Evolutionary conservation across 2,113 vertebrate species (phyloP).

Genomic region (Seriola quinqueradiata): DNA sequence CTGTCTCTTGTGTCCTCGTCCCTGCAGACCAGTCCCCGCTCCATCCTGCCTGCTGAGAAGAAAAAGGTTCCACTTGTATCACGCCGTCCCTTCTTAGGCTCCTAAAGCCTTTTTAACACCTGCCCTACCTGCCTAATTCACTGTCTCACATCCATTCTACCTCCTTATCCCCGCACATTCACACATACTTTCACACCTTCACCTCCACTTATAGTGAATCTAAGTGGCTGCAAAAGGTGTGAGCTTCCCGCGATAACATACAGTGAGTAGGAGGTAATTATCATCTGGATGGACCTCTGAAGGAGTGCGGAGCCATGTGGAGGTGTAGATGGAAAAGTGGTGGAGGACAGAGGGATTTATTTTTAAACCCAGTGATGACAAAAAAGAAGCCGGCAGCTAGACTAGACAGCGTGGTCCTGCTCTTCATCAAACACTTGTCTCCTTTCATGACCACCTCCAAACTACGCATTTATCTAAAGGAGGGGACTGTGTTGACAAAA

Average conservation of each 20-base stretch:
- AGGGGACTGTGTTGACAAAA: slow-evolving; percentile 31
- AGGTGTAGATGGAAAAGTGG: slow-evolving; percentile 36
- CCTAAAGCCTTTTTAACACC: slow-evolving; percentile 60
- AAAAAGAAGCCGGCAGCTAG: slow-evolving; percentile 64
- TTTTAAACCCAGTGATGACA: slow-evolving; percentile 79
- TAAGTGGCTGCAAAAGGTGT: slow-evolving; percentile 49
- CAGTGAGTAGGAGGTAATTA: slow-evolving; percentile 72
- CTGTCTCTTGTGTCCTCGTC: slow-evolving; percentile 71
- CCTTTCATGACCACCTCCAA: slow-evolving; percentile 59
- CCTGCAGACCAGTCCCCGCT: slow-evolving; percentile 51
- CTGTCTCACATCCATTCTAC: slow-evolving; percentile 51
- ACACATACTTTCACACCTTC: slow-evolving; percentile 45
- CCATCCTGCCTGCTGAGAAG: slow-evolving; percentile 40
- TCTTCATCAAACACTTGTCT: slow-evolving; percentile 74
- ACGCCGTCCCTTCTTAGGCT: slow-evolving; percentile 17
- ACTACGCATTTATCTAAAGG: slow-evolving; percentile 40
- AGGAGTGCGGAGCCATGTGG: slow-evolving; percentile 33
- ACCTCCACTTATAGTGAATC: slow-evolving; percentile 22
- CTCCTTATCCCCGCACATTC: slow-evolving; percentile 24
- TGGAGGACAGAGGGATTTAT: slow-evolving; percentile 62
- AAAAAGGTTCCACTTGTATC: slow-evolving; percentile 45
- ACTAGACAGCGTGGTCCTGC: slow-evolving; percentile 42
- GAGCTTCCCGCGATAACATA: slow-evolving; percentile 21
- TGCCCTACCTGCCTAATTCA: slow-evolving; percentile 41
- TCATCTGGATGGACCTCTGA: slow-evolving; percentile 57